Percentiles rank a stretch among this genome's conserved stretches.
Evolutionary conservation across 35 echinoderm and acorn worm species (phyloP).

Genomic region (Lytechinus pictus): DNA sequence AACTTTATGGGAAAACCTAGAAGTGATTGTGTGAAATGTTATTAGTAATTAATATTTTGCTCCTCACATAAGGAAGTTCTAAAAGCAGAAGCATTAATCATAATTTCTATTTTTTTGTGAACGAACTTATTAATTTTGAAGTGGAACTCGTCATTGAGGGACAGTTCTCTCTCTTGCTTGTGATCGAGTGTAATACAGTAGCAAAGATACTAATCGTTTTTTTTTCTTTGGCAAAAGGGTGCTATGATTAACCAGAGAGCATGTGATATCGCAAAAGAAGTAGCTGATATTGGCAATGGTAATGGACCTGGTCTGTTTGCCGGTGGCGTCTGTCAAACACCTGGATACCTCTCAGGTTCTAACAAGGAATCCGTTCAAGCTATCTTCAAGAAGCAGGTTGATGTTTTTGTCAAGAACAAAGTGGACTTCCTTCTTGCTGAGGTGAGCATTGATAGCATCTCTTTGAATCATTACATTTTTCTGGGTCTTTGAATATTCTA

Average conservation of each 20-base stretch:
- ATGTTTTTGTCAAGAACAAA: conserved; percentile 81
- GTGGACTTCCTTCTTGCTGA: conserved; percentile 96
- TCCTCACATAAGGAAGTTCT: too few species aligned
- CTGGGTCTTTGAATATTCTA: too few species aligned
- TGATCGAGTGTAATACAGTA: too few species aligned
- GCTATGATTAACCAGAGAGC: conserved; percentile 74
- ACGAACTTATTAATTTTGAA: too few species aligned
- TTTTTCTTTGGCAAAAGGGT: conserved; percentile 61
- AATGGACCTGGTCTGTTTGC: conserved; percentile 79
- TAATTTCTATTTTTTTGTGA: too few species aligned
- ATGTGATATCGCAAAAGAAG: conserved; percentile 86
- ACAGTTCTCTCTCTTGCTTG: too few species aligned
- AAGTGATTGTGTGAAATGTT: too few species aligned
- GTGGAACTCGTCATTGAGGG: too few species aligned
- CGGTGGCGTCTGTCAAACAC: conserved; percentile 89
- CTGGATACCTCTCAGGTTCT: conserved; percentile 77
- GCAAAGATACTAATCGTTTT: background rate
- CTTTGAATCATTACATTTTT: too few species aligned
- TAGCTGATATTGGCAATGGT: conserved; percentile 81
- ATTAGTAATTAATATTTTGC: too few species aligned
- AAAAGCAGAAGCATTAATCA: too few species aligned
- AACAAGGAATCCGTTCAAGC: conserved; percentile 74
- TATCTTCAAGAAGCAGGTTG: conserved; percentile 81
- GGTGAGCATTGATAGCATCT: conserved; percentile 50
- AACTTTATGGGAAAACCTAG: too few species aligned